Evolutionary conservation across 2,797 vertebrate genomes (phyloP).

Genomic region (Poliocrania exsul): DNA sequence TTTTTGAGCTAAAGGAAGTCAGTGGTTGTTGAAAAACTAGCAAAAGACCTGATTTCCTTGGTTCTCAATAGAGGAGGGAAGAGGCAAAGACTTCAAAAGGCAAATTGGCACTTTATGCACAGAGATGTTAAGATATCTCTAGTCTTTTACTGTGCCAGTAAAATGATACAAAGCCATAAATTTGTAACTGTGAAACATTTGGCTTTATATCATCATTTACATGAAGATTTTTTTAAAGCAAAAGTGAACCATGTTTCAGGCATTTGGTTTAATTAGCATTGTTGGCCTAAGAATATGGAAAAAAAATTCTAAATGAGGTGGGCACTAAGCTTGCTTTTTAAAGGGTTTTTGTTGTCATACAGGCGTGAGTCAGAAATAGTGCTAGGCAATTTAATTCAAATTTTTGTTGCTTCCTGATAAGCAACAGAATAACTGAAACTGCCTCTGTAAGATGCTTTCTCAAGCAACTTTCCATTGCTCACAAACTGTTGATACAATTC

Average conservation of each 20-base stretch:
- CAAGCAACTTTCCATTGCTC: neutral
- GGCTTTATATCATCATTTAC: neutral
- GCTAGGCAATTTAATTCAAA: neutral
- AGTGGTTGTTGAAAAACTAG: neutral
- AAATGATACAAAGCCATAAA: neutral
- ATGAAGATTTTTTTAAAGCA: neutral
- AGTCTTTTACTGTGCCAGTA: constrained; percentile 14
- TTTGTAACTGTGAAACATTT: neutral
- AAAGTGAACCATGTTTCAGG: neutral
- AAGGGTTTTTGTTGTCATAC: neutral
- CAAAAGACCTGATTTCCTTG: neutral
- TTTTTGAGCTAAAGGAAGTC: neutral
- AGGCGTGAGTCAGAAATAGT: neutral
- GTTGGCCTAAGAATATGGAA: neutral
- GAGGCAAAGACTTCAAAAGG: neutral
- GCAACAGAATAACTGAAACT: neutral
- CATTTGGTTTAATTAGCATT: neutral
- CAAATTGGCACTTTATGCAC: neutral
- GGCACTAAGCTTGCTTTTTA: neutral
- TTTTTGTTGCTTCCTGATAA: neutral
- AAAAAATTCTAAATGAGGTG: neutral
- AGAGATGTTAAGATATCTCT: neutral
- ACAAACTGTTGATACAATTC: neutral
- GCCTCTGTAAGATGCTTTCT: neutral
- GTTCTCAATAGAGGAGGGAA: neutral